Conservation (phyloP, 1,140 invertebrate genomes). For the Brachionus paranguensis region DNA sequence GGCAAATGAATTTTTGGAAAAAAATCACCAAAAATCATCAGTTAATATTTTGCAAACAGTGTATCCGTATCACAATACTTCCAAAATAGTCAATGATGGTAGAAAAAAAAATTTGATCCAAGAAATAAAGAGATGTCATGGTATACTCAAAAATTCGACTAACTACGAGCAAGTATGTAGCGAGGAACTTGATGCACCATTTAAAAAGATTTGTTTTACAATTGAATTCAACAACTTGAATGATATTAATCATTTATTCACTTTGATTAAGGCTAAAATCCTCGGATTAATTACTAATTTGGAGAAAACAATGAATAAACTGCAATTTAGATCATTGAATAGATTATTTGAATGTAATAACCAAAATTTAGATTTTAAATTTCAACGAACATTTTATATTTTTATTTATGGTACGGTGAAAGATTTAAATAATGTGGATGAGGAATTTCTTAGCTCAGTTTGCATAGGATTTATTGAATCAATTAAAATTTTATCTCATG, state of each 20-base stretch:
- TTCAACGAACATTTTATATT: neutral
- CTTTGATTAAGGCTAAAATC: slow-evolving; percentile 16
- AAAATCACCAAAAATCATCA: neutral
- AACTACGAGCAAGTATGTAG: neutral
- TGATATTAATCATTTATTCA: slow-evolving; percentile 30
- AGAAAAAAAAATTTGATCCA: neutral
- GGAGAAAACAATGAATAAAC: neutral
- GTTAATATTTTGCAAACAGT: slow-evolving; percentile 23
- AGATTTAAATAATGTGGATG: neutral
- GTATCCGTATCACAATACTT: slow-evolving; percentile 33
- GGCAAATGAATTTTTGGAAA: neutral
- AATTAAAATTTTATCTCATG: neutral
- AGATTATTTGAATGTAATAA: neutral
- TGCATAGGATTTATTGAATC: neutral
- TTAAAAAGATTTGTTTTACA: neutral
- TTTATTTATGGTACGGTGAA: neutral
- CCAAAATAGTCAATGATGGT: neutral
- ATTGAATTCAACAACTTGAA: neutral
- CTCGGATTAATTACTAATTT: neutral
- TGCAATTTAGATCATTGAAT: neutral
- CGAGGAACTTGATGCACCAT: neutral
- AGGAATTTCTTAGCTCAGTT: neutral
- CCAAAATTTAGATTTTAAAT: neutral
- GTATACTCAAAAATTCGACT: neutral
- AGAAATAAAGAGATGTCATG: neutral